phyloP scores from a whole-genome alignment of 2,797 vertebrate genomes.

The Micropoecilia bifurca region DNA sequence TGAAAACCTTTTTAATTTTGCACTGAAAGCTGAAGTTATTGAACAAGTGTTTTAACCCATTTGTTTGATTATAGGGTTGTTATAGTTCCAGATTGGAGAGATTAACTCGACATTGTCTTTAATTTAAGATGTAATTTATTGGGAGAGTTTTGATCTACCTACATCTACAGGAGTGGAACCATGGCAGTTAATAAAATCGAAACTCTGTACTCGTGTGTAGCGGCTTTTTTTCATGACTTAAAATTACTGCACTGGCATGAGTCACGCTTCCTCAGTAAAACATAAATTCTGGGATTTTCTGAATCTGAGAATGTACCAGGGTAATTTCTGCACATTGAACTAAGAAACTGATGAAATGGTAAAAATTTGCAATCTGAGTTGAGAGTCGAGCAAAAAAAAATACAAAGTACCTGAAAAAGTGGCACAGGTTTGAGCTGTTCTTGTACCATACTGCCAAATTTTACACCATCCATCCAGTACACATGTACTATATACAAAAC shows the following conservation, averaged over 20 bases:
- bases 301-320: not conserved
- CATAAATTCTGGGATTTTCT: not conserved
- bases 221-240: constrained; percentile 17
- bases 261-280: not conserved
- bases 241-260: not conserved
- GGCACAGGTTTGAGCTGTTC: not conserved
- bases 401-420: not conserved
- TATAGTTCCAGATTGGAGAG: constrained; percentile 53
- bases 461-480: not conserved
- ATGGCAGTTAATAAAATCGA: constrained; percentile 58
- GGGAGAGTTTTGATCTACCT: constrained; percentile 67
- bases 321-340: not conserved
- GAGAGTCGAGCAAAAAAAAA: not conserved
- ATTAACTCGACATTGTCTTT: constrained; percentile 62
- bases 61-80: constrained; percentile 66
- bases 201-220: not conserved
- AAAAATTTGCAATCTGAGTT: not conserved
- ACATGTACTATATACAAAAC: not conserved
- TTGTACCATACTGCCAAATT: not conserved
- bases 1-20: constrained; percentile 53
- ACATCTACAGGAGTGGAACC: constrained; percentile 60
- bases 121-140: constrained; percentile 82
- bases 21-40: constrained; percentile 67
- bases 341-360: not conserved
- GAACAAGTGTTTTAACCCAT: constrained; percentile 59